Base-by-base conservation (phyloP, 2,113 vertebrate genomes). In the Dasyornis broadbenti region DNA sequence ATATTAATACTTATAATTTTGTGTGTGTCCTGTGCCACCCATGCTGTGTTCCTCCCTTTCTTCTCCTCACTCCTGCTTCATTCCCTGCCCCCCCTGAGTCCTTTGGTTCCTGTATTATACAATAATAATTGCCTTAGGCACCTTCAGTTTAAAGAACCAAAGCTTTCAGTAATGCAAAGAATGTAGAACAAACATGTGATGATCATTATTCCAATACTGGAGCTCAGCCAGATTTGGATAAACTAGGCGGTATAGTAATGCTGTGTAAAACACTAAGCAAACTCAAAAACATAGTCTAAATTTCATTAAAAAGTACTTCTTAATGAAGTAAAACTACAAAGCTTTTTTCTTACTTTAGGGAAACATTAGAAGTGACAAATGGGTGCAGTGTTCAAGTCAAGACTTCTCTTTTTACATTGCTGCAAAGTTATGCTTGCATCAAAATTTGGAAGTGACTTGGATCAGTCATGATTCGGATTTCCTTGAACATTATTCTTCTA, bases 21-120 rank as follows among this genome's bases (percentile, higher is more conserved):
- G 33, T 69, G 26, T 1, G 0, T 50, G 15, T 70, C 18, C 27
- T 0, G 0, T 49, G 40, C 10, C 8, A 61, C 53, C 14, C 30
- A 9, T 63, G 40, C 31, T 54, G 6, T 28, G 12, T 30, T 59
- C 13, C 9, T 8, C 5, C 3, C 21, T 49, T 30, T n/a, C 13
- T 53, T 27, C 9, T 50, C 30, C 5, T 61, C 64, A 15, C 22
- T 60, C 14, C 9, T 0, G 0, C 26, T 8, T 3, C 9, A 15
- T 23, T 54, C 20, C n/a, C n/a, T n/a, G n/a, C n/a, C 2, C 8
- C 6, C 6, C 13, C 3, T 0, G 1, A 39, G 21, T 73, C 20
- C 72, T 89, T 79, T 71, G 11, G 16, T 23, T 77, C 21, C 66
- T 76, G 64, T 84, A 21, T 73, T 49, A 20, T 56, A 40, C 16